These are phyloP conservation scores for Polymixis lichenea DNA, from an alignment of 2,888 invertebrate species.

Conservation along the genomic window DNA sequence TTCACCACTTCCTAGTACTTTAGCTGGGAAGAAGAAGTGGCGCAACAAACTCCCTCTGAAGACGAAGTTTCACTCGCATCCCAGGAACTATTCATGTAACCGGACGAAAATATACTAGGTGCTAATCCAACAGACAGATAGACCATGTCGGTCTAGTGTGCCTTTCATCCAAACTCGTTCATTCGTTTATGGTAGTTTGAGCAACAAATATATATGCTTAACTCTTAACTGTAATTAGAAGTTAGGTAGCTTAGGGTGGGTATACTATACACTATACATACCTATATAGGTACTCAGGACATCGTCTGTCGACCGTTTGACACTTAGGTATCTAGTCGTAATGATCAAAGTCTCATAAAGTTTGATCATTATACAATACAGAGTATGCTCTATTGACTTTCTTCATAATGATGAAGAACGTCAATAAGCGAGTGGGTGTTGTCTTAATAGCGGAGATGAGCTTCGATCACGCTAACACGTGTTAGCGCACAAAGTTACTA, in stretches of 20 bases:
- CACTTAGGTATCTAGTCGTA: conserved; percentile 19
- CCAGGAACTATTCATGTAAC: neutral
- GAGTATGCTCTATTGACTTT: conserved; percentile 13
- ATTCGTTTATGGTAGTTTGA: neutral
- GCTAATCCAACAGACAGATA: no score
- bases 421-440: conserved; percentile 51
- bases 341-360: conserved; percentile 49
- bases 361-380: conserved; percentile 60
- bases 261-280: neutral
- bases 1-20: no score
- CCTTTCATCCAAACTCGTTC: neutral
- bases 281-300: neutral
- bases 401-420: conserved; percentile 22
- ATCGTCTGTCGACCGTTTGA: conserved; percentile 1
- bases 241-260: neutral
- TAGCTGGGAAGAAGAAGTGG: no score
- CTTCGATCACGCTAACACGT: conserved; percentile 37
- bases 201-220: neutral
- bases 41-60: no score
- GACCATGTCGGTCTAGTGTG: no score
- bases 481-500: conserved; percentile 27
- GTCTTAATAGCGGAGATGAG: conserved; percentile 53
- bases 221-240: neutral
- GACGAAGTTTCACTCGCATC: neutral
- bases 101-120: neutral